Conservation (phyloP, 2,888 invertebrate species). For the Luffia ferchaultella region DNA sequence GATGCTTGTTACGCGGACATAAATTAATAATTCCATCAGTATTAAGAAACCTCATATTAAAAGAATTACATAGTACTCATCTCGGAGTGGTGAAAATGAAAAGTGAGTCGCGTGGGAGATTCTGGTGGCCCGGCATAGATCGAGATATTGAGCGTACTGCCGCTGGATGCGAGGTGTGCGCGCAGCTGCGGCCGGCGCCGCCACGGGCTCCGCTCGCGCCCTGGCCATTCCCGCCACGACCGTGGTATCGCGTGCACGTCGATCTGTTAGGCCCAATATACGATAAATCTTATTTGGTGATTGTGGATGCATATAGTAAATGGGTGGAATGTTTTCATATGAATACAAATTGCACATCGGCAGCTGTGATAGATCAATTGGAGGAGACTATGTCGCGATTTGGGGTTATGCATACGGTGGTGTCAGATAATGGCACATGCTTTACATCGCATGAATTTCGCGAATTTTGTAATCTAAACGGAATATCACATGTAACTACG, state of each 20-base stretch:
- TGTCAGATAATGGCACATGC: background rate
- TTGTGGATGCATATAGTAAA: background rate
- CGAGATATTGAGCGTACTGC: too few species aligned
- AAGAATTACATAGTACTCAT: constrained; percentile 8
- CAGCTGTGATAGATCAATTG: background rate
- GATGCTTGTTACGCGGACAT: constrained; percentile 3
- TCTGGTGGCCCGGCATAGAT: too few species aligned
- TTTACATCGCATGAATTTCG: background rate
- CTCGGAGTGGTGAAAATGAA: constrained; percentile 9
- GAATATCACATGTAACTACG: background rate
- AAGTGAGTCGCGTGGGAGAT: constrained; percentile 1
- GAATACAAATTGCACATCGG: background rate
- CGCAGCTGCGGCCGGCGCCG: too few species aligned
- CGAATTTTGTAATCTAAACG: background rate
- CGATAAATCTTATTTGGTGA: too few species aligned
- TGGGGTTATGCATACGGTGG: background rate
- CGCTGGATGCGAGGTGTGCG: too few species aligned
- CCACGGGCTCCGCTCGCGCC: too few species aligned
- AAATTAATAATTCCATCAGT: constrained; percentile 1
- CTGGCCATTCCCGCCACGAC: too few species aligned
- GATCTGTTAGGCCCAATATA: too few species aligned
- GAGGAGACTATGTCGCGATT: background rate
- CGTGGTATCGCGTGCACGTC: too few species aligned
- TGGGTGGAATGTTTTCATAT: background rate
- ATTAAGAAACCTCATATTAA: constrained; percentile 1